phyloP scores from a whole-genome alignment of 2,797 vertebrate genomes.

The Gymnoscopelus microlampas region DNA sequence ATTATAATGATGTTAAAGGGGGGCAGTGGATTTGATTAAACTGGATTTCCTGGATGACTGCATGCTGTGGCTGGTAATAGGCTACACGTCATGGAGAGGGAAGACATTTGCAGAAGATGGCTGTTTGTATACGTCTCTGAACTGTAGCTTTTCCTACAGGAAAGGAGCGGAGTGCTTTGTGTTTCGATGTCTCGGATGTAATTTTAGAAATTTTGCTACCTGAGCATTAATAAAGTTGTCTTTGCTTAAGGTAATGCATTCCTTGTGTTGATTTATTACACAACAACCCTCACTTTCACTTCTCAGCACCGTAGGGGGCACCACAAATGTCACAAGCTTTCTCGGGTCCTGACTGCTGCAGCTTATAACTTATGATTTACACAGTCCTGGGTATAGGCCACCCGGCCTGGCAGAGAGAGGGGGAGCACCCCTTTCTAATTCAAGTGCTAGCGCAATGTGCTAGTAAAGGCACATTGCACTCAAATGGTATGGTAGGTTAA shows the following conservation, averaged over 20 bases:
- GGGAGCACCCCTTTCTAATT: no score
- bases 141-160: slow-evolving; percentile 59
- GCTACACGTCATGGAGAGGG: slow-evolving; percentile 40
- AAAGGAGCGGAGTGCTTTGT: slow-evolving; percentile 70
- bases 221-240: slow-evolving; percentile 80
- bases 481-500: no score
- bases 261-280: no score
- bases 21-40: slow-evolving; percentile 69
- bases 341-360: no score
- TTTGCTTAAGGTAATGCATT: slow-evolving; percentile 71
- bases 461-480: no score
- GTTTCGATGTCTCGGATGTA: slow-evolving; percentile 76
- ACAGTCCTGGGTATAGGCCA: no score
- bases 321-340: no score
- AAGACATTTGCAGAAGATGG: slow-evolving; percentile 58
- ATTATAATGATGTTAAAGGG: slow-evolving; percentile 45
- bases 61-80: slow-evolving; percentile 59
- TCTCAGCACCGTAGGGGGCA: no score
- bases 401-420: no score
- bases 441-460: no score
- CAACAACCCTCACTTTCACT: no score
- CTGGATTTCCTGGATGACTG: slow-evolving; percentile 65
- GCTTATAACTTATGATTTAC: no score
- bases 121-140: slow-evolving; percentile 47
- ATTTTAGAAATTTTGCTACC: slow-evolving; percentile 80